phyloP scores from a whole-genome alignment of 2,797 vertebrate genomes.

The Falco concolor region DNA sequence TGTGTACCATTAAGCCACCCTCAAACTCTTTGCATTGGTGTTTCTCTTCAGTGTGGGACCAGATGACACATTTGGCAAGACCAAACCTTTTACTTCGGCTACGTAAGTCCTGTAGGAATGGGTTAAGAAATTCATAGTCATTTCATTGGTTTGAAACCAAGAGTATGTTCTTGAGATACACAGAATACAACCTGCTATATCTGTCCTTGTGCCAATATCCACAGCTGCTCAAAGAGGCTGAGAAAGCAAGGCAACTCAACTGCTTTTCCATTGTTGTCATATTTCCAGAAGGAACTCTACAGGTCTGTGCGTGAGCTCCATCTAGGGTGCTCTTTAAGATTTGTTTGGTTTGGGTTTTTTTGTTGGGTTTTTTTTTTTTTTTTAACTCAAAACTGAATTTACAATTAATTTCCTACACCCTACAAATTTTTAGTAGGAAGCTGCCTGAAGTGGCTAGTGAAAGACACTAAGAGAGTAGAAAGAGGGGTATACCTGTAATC shows the following conservation, averaged over 20 bases:
- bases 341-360: not conserved
- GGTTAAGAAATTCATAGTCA: not conserved
- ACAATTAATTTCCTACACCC: not conserved
- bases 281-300: not conserved
- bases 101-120: not conserved
- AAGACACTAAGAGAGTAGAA: not conserved
- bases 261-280: not conserved
- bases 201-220: not conserved
- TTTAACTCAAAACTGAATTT: not conserved
- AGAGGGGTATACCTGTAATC: not conserved
- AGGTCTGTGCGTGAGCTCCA: not conserved
- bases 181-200: not conserved
- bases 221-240: not conserved
- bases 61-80: not conserved
- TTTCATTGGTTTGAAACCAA: not conserved
- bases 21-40: not conserved
- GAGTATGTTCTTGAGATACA: not conserved
- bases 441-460: not conserved
- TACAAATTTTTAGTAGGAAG: not conserved
- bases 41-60: not conserved
- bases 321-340: fast-evolving
- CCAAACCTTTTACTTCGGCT: not conserved
- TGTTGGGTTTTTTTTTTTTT: not conserved
- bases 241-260: not conserved
- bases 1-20: not conserved